Percentiles rank a stretch among this genome's conserved stretches.
These are phyloP conservation scores for Tetramorium simillimum DNA, from an alignment of 1,140 invertebrate genomes.

Conservation along the genomic window DNA sequence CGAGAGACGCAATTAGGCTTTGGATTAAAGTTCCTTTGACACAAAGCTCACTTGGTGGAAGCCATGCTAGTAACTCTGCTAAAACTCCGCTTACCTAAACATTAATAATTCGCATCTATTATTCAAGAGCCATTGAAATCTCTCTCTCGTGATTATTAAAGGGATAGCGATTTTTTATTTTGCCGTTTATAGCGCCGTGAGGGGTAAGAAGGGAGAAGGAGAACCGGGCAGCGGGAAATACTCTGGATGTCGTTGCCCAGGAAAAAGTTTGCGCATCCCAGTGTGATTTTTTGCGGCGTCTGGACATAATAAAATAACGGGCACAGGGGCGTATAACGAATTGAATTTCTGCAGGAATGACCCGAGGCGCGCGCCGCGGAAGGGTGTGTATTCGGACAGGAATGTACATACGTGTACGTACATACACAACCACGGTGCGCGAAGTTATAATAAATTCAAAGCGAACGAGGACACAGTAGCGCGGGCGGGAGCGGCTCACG, in stretches of 20 bases:
- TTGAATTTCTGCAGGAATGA: constrained; percentile 56
- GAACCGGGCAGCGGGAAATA: not conserved
- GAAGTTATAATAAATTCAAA: constrained; percentile 68
- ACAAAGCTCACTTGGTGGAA: not conserved
- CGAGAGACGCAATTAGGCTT: not conserved
- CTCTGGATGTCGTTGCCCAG: not conserved
- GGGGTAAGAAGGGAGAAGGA: no score
- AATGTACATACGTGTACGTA: not conserved
- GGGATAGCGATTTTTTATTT: not conserved
- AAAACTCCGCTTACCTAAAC: not conserved
- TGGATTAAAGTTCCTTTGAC: not conserved
- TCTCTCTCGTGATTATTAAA: not conserved
- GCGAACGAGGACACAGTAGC: constrained; percentile 51
- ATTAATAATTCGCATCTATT: not conserved
- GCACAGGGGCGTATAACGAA: constrained; percentile 15
- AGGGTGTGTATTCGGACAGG: constrained; percentile 18
- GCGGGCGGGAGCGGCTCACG: not conserved
- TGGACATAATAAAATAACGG: constrained; percentile 54
- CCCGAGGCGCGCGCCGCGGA: not conserved
- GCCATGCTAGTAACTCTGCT: not conserved
- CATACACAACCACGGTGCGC: constrained; percentile 23
- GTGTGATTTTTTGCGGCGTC: constrained; percentile 25
- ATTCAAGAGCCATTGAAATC: not conserved
- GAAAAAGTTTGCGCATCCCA: constrained; percentile 36
- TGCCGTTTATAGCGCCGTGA: no score